Evolutionary conservation across 2,797 vertebrate species (phyloP).

Genomic region (Hydrophis major): DNA sequence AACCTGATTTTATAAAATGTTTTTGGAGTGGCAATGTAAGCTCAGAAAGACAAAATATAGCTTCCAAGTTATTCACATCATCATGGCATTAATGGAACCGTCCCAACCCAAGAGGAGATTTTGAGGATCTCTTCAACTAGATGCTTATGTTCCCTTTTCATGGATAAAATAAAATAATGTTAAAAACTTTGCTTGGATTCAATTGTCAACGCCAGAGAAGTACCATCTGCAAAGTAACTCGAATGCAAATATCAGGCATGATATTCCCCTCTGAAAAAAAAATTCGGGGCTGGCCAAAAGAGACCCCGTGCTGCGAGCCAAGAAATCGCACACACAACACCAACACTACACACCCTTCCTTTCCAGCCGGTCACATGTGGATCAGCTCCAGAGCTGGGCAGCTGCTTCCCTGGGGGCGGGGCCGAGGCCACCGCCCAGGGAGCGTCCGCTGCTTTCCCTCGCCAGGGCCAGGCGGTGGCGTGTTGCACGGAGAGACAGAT

Average conservation of each 20-base stretch:
- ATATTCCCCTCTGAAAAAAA: too few species aligned
- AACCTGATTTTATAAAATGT: background rate
- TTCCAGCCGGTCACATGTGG: too few species aligned
- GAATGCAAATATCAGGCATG: background rate
- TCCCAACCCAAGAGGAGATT: background rate
- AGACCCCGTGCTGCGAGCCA: too few species aligned
- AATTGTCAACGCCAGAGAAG: background rate
- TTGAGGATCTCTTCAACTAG: background rate
- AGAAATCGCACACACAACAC: too few species aligned
- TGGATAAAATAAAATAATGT: background rate
- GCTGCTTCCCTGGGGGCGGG: too few species aligned
- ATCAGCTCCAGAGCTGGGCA: too few species aligned
- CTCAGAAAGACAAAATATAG: background rate
- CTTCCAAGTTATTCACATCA: background rate
- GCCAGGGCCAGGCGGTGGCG: too few species aligned
- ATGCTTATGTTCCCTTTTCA: background rate
- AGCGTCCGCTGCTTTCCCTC: too few species aligned
- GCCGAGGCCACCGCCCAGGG: too few species aligned
- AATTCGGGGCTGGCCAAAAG: too few species aligned
- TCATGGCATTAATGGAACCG: background rate
- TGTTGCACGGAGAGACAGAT: too few species aligned
- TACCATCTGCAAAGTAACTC: background rate
- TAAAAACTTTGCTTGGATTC: background rate
- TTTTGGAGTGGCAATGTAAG: background rate
- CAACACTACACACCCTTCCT: too few species aligned